Percentiles rank a stretch among this genome's conserved stretches.
Conservation (phyloP, 2,888 invertebrate genomes). For the Dorcus parallelipipedus region DNA sequence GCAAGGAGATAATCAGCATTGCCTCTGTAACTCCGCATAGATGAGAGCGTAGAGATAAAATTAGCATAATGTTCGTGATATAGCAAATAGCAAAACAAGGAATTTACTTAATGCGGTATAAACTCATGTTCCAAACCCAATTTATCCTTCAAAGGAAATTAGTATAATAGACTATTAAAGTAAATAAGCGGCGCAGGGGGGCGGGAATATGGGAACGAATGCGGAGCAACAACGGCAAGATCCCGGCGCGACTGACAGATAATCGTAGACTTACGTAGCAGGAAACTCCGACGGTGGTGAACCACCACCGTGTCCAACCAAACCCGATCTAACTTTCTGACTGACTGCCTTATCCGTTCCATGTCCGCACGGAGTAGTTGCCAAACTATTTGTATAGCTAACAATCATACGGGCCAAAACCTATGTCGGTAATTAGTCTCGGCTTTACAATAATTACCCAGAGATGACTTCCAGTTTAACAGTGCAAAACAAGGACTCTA, state of each 20-base stretch:
- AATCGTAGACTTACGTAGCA: neutral
- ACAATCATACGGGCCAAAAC: constrained; percentile 1
- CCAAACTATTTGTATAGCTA: constrained; percentile 1
- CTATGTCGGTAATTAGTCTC: constrained; percentile 1
- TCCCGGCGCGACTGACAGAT: neutral
- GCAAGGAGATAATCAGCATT: too few relatives aligned
- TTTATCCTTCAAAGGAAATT: neutral
- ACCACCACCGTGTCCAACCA: neutral
- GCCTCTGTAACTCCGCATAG: too few relatives aligned
- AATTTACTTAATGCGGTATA: too few relatives aligned
- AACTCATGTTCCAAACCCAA: too few relatives aligned
- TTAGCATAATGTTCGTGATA: too few relatives aligned
- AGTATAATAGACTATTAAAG: neutral
- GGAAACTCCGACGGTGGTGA: neutral
- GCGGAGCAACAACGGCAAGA: neutral
- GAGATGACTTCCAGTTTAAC: neutral
- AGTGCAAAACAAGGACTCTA: too few relatives aligned
- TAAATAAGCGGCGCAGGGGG: neutral
- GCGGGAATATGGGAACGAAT: neutral
- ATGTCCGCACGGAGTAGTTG: neutral
- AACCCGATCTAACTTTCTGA: neutral
- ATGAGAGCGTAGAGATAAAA: too few relatives aligned
- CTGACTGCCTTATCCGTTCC: neutral
- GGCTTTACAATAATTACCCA: neutral
- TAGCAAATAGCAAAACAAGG: too few relatives aligned